Conservation (phyloP, 2,888 invertebrate genomes). For the Cyclophora punctaria region DNA sequence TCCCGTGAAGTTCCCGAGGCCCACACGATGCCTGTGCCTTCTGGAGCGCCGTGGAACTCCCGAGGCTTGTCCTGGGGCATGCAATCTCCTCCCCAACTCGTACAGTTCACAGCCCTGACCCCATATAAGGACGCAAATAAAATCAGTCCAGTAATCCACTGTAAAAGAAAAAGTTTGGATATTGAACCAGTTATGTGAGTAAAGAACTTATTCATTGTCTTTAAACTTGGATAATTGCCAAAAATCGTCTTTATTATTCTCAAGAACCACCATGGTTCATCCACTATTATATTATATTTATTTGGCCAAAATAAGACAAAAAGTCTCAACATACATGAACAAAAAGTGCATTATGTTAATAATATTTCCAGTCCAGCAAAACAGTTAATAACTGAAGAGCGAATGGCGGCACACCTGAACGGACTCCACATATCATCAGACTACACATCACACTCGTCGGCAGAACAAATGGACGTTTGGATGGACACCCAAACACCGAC, state of each 20-base stretch:
- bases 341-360: not conserved
- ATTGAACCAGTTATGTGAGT: constrained; percentile 70
- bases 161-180: constrained; percentile 63
- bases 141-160: constrained; percentile 39
- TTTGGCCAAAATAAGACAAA: no score
- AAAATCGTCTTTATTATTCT: no score
- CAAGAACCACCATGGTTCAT: no score
- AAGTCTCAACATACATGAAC: no score
- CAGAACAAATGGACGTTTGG: constrained; percentile 49
- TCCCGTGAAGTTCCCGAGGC: constrained; percentile 34
- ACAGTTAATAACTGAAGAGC: constrained; percentile 87
- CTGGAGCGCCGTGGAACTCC: constrained; percentile 69
- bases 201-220: no score
- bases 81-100: constrained; percentile 54
- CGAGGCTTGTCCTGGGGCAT: constrained; percentile 72
- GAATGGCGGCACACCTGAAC: constrained; percentile 87
- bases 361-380: constrained; percentile 73
- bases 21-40: constrained; percentile 56
- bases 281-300: no score
- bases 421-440: constrained; percentile 81
- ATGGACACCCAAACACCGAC: constrained; percentile 28
- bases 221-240: no score
- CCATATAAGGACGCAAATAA: constrained; percentile 29
- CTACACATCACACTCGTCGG: constrained; percentile 44
- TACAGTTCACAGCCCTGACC: constrained; percentile 62